Percentiles rank a stretch among this genome's conserved stretches.
These are phyloP conservation scores for Turnix velox DNA, from an alignment of 2,113 vertebrate genomes.

Conservation along the genomic window DNA sequence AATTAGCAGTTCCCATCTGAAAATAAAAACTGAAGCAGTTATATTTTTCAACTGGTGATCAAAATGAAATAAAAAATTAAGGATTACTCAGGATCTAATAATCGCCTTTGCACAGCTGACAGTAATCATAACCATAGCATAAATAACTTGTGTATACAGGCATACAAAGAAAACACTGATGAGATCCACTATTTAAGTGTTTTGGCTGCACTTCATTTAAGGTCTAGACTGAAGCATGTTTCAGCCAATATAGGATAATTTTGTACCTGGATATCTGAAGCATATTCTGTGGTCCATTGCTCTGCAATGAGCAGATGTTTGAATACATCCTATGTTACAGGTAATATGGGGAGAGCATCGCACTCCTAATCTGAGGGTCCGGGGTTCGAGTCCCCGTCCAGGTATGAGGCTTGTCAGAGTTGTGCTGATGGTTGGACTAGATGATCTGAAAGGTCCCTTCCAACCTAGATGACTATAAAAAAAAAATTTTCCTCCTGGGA, in stretches of 20 bases:
- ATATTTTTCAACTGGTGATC: background rate
- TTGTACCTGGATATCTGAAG: conserved; percentile 40
- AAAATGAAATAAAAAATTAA: conserved; percentile 33
- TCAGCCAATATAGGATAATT: background rate
- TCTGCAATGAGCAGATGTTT: conserved; percentile 62
- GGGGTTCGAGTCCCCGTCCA: too few relatives aligned
- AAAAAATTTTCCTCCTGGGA: conserved; percentile 29
- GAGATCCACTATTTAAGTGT: background rate
- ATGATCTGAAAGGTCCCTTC: too few relatives aligned
- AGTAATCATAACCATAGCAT: background rate
- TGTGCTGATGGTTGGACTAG: too few relatives aligned
- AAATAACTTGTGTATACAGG: conserved; percentile 17
- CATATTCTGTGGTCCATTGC: conserved; percentile 42
- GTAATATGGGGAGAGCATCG: too few relatives aligned
- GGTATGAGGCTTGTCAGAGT: too few relatives aligned
- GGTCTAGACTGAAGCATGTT: background rate
- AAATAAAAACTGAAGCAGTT: background rate
- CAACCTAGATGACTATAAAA: too few relatives aligned
- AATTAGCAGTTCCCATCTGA: background rate
- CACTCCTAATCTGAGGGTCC: too few relatives aligned
- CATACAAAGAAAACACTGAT: conserved; percentile 6
- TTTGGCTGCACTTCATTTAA: conserved; percentile 36
- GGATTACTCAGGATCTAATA: background rate
- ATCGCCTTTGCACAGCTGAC: background rate
- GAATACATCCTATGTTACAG: conserved; percentile 21